Conservation (phyloP, 2,113 vertebrate species). For the Nyctereutes procyonoides region DNA sequence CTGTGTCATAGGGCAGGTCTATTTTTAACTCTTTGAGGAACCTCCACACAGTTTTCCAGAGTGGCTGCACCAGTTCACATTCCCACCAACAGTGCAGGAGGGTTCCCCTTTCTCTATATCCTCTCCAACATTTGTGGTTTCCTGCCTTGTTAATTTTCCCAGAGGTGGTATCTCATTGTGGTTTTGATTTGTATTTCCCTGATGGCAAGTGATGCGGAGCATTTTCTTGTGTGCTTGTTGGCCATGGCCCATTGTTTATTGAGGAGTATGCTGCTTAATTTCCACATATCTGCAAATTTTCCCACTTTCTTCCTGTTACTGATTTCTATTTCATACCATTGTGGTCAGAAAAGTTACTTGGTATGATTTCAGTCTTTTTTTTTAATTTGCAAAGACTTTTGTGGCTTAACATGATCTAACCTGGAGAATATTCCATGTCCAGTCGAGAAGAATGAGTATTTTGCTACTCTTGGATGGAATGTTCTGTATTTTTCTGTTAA, state of each 20-base stretch:
- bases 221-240: no score
- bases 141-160: no score
- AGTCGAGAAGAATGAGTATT: background rate
- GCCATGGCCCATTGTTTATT: background rate
- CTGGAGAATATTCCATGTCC: background rate
- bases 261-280: background rate
- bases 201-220: no score
- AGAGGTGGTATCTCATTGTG: no score
- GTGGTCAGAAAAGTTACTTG: background rate
- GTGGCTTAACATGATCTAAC: background rate
- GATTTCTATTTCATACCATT: background rate
- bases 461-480: background rate
- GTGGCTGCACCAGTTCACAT: no score
- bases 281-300: background rate
- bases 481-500: background rate
- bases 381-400: background rate
- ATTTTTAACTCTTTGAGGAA: no score
- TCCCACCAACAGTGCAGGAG: no score
- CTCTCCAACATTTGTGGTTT: no score
- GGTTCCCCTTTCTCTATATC: no score
- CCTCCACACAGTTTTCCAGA: no score
- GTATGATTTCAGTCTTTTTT: background rate
- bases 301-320: background rate
- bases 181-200: no score
- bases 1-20: no score